phyloP scores from a whole-genome alignment of 2,113 vertebrate species.

The Solea solea region DNA sequence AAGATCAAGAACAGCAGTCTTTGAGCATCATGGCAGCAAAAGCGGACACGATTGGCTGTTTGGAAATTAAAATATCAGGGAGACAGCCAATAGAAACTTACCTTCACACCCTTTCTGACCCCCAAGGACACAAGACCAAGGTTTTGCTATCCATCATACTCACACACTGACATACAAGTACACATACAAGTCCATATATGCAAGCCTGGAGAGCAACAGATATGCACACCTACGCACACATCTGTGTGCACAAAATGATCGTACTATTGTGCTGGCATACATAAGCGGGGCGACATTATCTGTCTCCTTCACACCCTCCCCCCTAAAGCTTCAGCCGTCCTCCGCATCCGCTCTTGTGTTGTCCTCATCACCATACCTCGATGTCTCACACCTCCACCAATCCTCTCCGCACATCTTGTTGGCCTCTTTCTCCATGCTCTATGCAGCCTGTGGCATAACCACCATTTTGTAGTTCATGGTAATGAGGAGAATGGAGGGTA shows the following conservation, averaged over 20 bases:
- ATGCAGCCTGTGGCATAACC: slow-evolving; percentile 62
- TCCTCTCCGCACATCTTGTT: slow-evolving; percentile 46
- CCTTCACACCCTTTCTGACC: slow-evolving; percentile 68
- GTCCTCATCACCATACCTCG: slow-evolving; percentile 48
- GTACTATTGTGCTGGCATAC: slow-evolving; percentile 48
- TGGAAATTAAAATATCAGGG: slow-evolving; percentile 61
- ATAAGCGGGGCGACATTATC: slow-evolving; percentile 63
- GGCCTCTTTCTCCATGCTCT: slow-evolving; percentile 55
- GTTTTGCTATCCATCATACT: slow-evolving; percentile 77
- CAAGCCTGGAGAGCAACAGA: slow-evolving; percentile 54
- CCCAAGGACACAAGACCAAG: slow-evolving; percentile 75
- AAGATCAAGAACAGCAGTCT: slow-evolving; percentile 44
- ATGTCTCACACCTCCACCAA: slow-evolving; percentile 58
- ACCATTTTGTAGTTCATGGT: slow-evolving; percentile 61
- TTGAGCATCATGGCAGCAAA: slow-evolving; percentile 48
- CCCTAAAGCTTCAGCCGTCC: slow-evolving; percentile 61
- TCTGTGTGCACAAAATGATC: slow-evolving; percentile 47
- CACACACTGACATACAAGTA: slow-evolving; percentile 44
- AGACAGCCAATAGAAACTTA: slow-evolving; percentile 69
- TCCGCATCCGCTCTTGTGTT: slow-evolving; percentile 51
- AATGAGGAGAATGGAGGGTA: slow-evolving; percentile 60
- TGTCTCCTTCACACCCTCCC: slow-evolving; percentile 57
- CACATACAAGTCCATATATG: slow-evolving; percentile 22
- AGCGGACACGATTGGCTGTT: slow-evolving; percentile 50
- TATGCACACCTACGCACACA: slow-evolving; percentile 66